phyloP scores from a whole-genome alignment of 1,140 invertebrate species.

The Drosophila tropicalis region DNA sequence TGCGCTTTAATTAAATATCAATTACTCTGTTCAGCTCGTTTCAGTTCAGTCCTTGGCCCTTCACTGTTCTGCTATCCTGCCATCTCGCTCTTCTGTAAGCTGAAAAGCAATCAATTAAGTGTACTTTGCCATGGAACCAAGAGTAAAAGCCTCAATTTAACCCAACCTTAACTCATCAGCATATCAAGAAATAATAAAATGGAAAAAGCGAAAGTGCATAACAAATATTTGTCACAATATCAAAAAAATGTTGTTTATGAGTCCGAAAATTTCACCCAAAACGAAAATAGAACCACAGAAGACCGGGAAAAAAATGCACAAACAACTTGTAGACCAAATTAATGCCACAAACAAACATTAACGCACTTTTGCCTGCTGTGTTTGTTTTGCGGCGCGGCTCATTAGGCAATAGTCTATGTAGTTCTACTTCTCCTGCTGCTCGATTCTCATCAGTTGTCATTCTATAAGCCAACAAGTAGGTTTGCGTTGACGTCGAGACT shows the following conservation, averaged over 20 bases:
- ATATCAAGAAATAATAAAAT: slow-evolving; percentile 23
- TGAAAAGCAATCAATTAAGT: slow-evolving; percentile 78
- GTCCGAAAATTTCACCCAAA: background rate
- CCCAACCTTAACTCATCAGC: slow-evolving; percentile 4
- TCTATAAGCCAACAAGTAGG: slow-evolving; percentile 30
- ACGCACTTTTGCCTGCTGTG: slow-evolving; percentile 66
- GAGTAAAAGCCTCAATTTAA: slow-evolving; percentile 23
- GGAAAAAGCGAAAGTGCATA: slow-evolving; percentile 58
- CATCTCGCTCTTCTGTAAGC: slow-evolving; percentile 31
- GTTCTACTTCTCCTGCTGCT: background rate
- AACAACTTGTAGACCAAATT: slow-evolving; percentile 81
- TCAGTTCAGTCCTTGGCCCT: slow-evolving; percentile 25
- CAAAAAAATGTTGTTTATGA: slow-evolving; percentile 17
- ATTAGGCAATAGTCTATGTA: slow-evolving; percentile 46
- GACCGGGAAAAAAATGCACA: slow-evolving; percentile 41
- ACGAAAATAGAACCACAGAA: too few relatives aligned
- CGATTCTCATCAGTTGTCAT: slow-evolving; percentile 2
- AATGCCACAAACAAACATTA: slow-evolving; percentile 77
- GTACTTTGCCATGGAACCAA: slow-evolving; percentile 45
- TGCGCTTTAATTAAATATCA: slow-evolving; percentile 79
- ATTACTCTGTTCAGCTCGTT: slow-evolving; percentile 54
- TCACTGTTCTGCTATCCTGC: background rate
- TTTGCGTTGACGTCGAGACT: background rate
- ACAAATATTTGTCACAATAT: slow-evolving; percentile 66
- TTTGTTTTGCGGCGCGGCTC: slow-evolving; percentile 62